Conservation (phyloP, 2,113 vertebrate species). For the Pelobates fuscus region DNA sequence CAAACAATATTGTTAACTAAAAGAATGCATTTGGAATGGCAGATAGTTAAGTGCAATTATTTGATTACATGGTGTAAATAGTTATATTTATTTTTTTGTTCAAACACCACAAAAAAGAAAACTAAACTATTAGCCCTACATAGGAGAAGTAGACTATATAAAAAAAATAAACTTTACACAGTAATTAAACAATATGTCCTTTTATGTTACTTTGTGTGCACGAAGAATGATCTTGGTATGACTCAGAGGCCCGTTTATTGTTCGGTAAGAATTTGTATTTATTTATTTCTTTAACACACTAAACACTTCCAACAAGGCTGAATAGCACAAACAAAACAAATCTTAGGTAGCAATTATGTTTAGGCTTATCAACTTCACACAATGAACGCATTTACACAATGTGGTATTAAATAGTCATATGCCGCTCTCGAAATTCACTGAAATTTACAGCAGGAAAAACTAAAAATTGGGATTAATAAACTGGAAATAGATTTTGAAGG, state of each 20-base stretch:
- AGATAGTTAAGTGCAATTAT: constrained; percentile 23
- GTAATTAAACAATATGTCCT: constrained; percentile 16
- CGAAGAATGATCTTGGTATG: not conserved
- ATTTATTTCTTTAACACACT: constrained; percentile 6
- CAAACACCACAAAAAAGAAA: not conserved
- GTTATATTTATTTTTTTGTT: not conserved
- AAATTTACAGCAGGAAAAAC: too few species aligned
- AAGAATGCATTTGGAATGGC: constrained; percentile 2
- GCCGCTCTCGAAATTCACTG: too few species aligned
- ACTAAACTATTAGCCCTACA: not conserved
- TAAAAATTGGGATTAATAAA: too few species aligned
- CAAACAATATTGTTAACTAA: not conserved
- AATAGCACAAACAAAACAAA: not conserved
- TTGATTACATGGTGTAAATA: constrained; percentile 33
- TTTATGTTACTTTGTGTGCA: not conserved
- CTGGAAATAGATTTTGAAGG: too few species aligned
- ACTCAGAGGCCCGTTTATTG: constrained; percentile 1
- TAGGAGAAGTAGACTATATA: too few species aligned
- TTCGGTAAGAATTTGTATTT: not conserved
- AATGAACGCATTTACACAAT: not conserved
- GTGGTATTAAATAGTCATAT: constrained; percentile 1
- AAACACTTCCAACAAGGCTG: not conserved
- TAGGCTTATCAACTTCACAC: not conserved
- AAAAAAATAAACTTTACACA: not conserved
- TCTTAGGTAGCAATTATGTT: not conserved